These are phyloP conservation scores for Aradophagus sp. DNA, from an alignment of 1,140 invertebrate genomes.

Conservation along the genomic window DNA sequence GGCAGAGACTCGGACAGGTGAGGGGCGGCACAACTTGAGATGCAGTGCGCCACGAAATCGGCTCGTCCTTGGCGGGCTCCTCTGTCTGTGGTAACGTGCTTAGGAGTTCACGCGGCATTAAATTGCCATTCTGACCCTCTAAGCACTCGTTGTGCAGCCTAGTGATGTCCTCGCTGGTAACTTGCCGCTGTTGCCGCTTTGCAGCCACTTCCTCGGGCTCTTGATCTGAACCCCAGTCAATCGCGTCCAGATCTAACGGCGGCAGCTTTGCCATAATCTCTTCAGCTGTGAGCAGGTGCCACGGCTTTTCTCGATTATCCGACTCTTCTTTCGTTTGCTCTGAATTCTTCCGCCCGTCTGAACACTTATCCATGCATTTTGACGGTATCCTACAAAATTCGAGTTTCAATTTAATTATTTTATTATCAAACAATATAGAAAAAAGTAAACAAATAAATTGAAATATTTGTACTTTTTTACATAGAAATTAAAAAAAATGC, in stretches of 20 bases:
- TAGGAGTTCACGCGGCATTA: slow-evolving; percentile 60
- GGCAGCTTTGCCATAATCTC: slow-evolving; percentile 79
- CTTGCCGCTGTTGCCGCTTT: slow-evolving; percentile 47
- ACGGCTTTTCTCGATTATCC: slow-evolving; percentile 36
- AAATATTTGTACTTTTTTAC: too few species aligned
- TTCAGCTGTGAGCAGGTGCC: slow-evolving; percentile 71
- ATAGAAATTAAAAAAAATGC: too few species aligned
- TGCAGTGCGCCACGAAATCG: slow-evolving; percentile 39
- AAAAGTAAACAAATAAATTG: too few species aligned
- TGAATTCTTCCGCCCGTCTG: slow-evolving; percentile 18
- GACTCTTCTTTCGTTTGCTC: slow-evolving; percentile 24
- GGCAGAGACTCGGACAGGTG: slow-evolving; percentile 49
- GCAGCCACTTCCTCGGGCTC: slow-evolving; percentile 60
- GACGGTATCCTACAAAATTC: slow-evolving; percentile 26
- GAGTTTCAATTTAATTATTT: too few species aligned
- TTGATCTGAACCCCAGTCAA: slow-evolving; percentile 73
- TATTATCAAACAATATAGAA: too few species aligned
- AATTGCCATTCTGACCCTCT: slow-evolving; percentile 73
- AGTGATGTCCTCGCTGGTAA: slow-evolving; percentile 63
- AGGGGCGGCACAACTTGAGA: slow-evolving; percentile 26
- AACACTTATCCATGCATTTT: slow-evolving; percentile 34
- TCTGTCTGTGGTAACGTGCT: slow-evolving; percentile 46
- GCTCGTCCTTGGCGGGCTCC: slow-evolving; percentile 8
- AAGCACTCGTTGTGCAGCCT: slow-evolving; percentile 67
- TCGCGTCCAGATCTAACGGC: slow-evolving; percentile 77